These are phyloP conservation scores for Macrosoma leucophasiata DNA, from an alignment of 2,888 invertebrate species.

Conservation along the genomic window DNA sequence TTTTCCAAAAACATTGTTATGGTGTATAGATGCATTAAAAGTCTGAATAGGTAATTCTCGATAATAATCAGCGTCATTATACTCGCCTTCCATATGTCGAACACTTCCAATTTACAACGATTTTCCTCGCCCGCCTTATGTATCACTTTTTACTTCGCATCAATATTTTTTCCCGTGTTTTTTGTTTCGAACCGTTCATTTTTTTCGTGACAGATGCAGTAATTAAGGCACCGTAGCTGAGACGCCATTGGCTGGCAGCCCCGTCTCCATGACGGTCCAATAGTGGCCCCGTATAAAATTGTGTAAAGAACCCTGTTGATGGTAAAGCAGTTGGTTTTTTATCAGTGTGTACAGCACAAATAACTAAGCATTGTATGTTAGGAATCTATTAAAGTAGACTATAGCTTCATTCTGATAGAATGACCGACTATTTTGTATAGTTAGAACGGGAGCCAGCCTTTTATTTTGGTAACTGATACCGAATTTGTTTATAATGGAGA, in stretches of 20 bases:
- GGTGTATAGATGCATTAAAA: too few species aligned
- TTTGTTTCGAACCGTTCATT: slow-evolving; percentile 41
- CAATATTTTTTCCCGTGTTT: slow-evolving; percentile 32
- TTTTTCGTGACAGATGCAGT: slow-evolving; percentile 41
- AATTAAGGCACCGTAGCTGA: slow-evolving; percentile 43
- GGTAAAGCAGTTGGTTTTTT: slow-evolving; percentile 43
- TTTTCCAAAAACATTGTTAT: too few species aligned
- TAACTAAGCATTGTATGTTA: slow-evolving; percentile 49
- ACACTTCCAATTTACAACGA: slow-evolving; percentile 52
- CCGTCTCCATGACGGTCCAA: slow-evolving; percentile 37
- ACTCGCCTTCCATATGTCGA: slow-evolving; percentile 31
- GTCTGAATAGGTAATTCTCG: slow-evolving; percentile 7
- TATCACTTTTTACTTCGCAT: slow-evolving; percentile 31
- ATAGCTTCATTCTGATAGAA: slow-evolving; percentile 36
- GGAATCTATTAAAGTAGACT: slow-evolving; percentile 49
- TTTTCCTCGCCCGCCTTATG: slow-evolving; percentile 52
- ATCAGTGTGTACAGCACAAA: slow-evolving; percentile 40
- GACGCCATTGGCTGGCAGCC: slow-evolving; percentile 49
- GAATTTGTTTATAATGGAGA: slow-evolving; percentile 32
- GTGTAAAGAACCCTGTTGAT: slow-evolving; percentile 43
- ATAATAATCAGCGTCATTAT: too few species aligned
- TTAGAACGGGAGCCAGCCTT: slow-evolving; percentile 35
- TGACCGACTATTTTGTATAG: slow-evolving; percentile 37
- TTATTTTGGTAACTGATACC: slow-evolving; percentile 33
- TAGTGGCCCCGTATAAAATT: slow-evolving; percentile 44